Percentiles rank a stretch among this genome's conserved stretches.
These are phyloP conservation scores for Noctua fimbriata DNA, from an alignment of 2,888 invertebrate species.

Conservation along the genomic window DNA sequence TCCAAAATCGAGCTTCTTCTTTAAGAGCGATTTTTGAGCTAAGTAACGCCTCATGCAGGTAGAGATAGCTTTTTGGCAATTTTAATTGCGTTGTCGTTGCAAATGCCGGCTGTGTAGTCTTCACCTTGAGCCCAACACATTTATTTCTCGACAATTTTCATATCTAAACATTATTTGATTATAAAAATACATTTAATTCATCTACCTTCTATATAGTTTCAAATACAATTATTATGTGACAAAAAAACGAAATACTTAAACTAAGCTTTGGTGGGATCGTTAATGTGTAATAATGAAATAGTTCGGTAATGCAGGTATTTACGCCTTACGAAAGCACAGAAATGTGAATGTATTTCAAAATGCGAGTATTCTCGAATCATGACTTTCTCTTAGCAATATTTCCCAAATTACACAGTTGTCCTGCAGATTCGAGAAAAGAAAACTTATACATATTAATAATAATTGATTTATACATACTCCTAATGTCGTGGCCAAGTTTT, in stretches of 20 bases:
- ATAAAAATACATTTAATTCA: conserved; percentile 75
- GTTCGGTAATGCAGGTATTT: conserved; percentile 80
- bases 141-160: conserved; percentile 55
- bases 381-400: conserved; percentile 51
- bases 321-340: conserved; percentile 60
- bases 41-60: background rate
- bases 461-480: conserved; percentile 51
- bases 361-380: conserved; percentile 58
- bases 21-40: background rate
- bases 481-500: conserved; percentile 60
- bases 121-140: conserved; percentile 42
- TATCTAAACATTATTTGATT: conserved; percentile 58
- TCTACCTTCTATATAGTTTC: conserved; percentile 73
- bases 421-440: conserved; percentile 47
- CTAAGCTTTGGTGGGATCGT: conserved; percentile 90
- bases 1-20: background rate
- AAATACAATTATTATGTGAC: conserved; percentile 74
- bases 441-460: conserved; percentile 50
- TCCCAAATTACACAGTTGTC: conserved; percentile 31
- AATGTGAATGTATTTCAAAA: conserved; percentile 63
- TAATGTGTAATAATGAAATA: conserved; percentile 79
- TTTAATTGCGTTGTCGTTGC: conserved; percentile 7
- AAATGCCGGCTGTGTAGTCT: background rate
- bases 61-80: background rate
- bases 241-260: conserved; percentile 85